phyloP scores from a whole-genome alignment of 1,140 invertebrate species.

The Drosophila equinoxialis region DNA sequence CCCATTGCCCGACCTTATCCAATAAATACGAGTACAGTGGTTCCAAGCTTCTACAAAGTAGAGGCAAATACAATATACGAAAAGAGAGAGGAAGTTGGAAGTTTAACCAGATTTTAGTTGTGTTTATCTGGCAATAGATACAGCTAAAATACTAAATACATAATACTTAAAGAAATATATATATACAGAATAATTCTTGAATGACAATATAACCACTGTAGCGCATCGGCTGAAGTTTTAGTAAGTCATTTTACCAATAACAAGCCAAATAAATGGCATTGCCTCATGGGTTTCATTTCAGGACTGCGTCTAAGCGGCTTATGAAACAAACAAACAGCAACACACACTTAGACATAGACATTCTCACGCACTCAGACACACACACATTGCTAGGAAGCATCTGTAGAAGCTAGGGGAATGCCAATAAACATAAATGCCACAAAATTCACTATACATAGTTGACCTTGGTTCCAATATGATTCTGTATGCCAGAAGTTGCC shows the following conservation, averaged over 20 bases:
- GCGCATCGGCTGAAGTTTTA: not conserved
- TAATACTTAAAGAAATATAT: too few relatives aligned
- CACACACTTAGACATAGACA: not conserved
- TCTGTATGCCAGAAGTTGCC: conserved; percentile 1
- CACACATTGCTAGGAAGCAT: not conserved
- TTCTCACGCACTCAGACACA: not conserved
- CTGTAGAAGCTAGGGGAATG: not conserved
- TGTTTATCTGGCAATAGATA: too few relatives aligned
- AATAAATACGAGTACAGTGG: conserved; percentile 7
- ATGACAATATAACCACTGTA: conserved; percentile 7
- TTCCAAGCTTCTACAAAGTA: not conserved
- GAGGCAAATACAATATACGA: too few relatives aligned
- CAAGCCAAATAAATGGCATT: conserved; percentile 32
- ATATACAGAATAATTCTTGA: too few relatives aligned
- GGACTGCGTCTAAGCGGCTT: conserved; percentile 47
- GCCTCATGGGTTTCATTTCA: conserved; percentile 16
- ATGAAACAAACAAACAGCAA: conserved; percentile 28
- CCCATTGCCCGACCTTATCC: not conserved
- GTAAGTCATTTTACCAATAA: conserved; percentile 16
- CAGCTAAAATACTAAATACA: too few relatives aligned
- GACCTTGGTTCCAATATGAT: conserved; percentile 23
- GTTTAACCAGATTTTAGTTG: not conserved
- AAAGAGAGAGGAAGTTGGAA: not conserved
- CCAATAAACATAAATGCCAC: conserved; percentile 46
- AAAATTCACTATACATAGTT: conserved; percentile 34